A percentile compares a stretch with the other conserved stretches of the same genome.
phyloP scores from a whole-genome alignment of 1,140 invertebrate genomes.

The Bemisia tabaci region DNA sequence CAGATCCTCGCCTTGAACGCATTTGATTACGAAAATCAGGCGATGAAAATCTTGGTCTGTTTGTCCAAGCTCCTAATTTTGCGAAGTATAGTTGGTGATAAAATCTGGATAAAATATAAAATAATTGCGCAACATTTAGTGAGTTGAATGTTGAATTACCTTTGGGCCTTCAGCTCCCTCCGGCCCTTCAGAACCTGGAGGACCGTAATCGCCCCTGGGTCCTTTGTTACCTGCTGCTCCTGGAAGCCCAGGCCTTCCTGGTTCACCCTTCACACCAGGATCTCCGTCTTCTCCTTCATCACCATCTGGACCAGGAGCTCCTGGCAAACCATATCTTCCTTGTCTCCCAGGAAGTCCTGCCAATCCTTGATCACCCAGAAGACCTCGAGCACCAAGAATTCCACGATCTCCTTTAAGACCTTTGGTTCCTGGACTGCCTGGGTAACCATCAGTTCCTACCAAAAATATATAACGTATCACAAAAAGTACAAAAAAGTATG shows the following conservation, averaged over 20 bases:
- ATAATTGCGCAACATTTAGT: too few relatives aligned
- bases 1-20: too few relatives aligned
- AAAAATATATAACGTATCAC: not conserved
- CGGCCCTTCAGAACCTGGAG: constrained; percentile 11
- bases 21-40: too few relatives aligned
- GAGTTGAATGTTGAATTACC: constrained; percentile 6
- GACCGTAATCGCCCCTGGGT: constrained; percentile 13
- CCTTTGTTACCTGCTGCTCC: constrained; percentile 15
- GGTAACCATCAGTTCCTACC: constrained; percentile 12
- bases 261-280: constrained; percentile 10
- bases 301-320: constrained; percentile 44
- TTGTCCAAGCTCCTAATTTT: too few relatives aligned
- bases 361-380: constrained; percentile 34
- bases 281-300: constrained; percentile 43
- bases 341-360: constrained; percentile 25
- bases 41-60: too few relatives aligned
- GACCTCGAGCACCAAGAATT: constrained; percentile 40
- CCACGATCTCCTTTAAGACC: constrained; percentile 55
- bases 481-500: not conserved
- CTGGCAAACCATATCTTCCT: constrained; percentile 19
- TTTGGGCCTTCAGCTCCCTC: constrained; percentile 10
- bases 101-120: too few relatives aligned
- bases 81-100: too few relatives aligned
- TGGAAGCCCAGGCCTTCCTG: constrained; percentile 11
- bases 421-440: constrained; percentile 14